Conservation (phyloP, 2,888 invertebrate species). For the Conops quadrifasciatus region DNA sequence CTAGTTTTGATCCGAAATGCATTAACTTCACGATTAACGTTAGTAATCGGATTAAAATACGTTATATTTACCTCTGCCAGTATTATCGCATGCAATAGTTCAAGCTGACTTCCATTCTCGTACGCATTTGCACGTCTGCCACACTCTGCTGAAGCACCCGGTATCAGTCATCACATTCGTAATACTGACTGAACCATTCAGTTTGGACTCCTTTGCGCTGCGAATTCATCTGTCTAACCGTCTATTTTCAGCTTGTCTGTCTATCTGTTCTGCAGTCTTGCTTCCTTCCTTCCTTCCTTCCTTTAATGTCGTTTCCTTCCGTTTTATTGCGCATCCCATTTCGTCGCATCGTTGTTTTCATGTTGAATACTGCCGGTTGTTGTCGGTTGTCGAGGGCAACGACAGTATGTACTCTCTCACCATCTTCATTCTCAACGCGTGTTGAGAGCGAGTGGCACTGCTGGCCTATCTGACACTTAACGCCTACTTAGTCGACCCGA, state of each 20-base stretch:
- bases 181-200: too few species aligned
- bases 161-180: too few species aligned
- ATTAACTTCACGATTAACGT: too few species aligned
- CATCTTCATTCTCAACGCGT: neutral
- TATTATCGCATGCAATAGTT: neutral
- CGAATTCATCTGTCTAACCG: too few species aligned
- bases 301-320: slow-evolving; percentile 45
- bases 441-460: too few species aligned
- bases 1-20: too few species aligned
- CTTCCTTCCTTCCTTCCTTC: slow-evolving; percentile 42
- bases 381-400: neutral
- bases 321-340: slow-evolving; percentile 40
- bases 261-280: slow-evolving; percentile 15
- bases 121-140: neutral
- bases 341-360: slow-evolving; percentile 10
- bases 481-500: neutral
- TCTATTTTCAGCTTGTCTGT: slow-evolving; percentile 2
- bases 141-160: neutral
- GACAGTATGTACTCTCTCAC: too few species aligned
- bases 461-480: neutral
- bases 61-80: too few species aligned
- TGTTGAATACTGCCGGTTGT: slow-evolving; percentile 4
- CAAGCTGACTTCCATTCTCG: neutral
- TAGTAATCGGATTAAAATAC: too few species aligned
- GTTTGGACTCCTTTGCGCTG: too few species aligned